Evolutionary conservation across 2,113 vertebrate genomes (phyloP), one percentile per base, ranked within the genome.

Genomic region (Ptyas mucosa): DNA sequence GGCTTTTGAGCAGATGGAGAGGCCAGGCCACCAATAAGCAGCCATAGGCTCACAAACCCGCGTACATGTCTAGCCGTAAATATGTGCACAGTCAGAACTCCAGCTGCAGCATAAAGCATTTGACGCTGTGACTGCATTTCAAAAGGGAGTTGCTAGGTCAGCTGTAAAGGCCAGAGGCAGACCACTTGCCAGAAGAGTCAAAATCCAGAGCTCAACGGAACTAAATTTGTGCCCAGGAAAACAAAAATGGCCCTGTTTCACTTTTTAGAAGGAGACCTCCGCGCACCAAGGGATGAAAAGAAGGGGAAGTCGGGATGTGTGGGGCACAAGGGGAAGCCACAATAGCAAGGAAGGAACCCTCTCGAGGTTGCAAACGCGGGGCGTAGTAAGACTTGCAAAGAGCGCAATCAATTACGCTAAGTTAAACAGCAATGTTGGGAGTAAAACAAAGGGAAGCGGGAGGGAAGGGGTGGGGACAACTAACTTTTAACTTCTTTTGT

Each of bases 401-500:
- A 88, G 23, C 26, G 21, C 0, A 1, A 92, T 92, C 93, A 92
- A 0, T 85, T 92, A 88, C 94, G 89, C 95, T 88, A 93, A 89
- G 87, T n/a, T 87, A 93, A 69, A 86, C 85, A 5, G 88, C 55
- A 69, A 0, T 9, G 53, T 1, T 88, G 85, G 75, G 89, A 90
- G 91, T 57, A 95, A 95, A 94, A 89, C 29, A 94, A 85, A 89
- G 58, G 26, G 23, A 1, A 91, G 55, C 46, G 58, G 87, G 51
- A 90, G 93, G 53, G 88, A 15, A 61, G 89, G 6, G 87, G 86
- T 61, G 85, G 29, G 21, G 51, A 89, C 54, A 92, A 93, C 39
- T 24, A 34, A 53, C 1, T 46, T 34, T 46, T 75, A 46, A 89
- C 89, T 96, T 91, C 93, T 96, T 96, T 95, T 89, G 92, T 94